Base-by-base conservation (phyloP, 2,113 vertebrate species). In the Equus przewalskii region DNA sequence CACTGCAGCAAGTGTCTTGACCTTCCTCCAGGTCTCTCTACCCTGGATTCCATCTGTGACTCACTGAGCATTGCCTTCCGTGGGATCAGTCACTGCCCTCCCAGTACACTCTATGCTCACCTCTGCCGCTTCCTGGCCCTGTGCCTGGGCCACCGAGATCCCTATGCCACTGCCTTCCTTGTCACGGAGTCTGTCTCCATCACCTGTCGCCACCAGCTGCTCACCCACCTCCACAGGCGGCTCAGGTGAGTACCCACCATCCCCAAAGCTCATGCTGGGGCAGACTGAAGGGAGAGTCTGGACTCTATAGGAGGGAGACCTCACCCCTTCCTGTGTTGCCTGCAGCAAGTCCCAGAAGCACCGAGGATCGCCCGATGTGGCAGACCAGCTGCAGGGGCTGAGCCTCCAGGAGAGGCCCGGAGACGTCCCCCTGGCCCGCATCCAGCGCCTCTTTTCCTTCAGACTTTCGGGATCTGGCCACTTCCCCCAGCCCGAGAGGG, bases 161-260 rank as follows among this genome's bases (percentile, higher is more conserved):
- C 98, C 1, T 30, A 98, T 41, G 97, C 98, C 81, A 99, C 99
- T 0, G 99, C 99, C 0, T 99, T 98, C 98, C 98, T 99, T 1
- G 99, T 99, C 60, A 96, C 98, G 0, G 99, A 99, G 97, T 99
- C 99, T 0, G 92, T 99, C 54, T 99, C 99, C 1, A 88, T 99
- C 98, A 99, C 99, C 41, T 98, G 98, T 44, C 99, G 99, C 9
- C 99, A 99, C 95, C 99, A 99, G 92, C 99, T 99, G 82, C 98
- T 99, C 91, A 98, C 99, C 6, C 98, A 99, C 92, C 93, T 99
- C 84, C 98, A 99, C 97, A 99, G 97, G 92, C 99, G 98, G 97
- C 98, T 99, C 15, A 98, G 98, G 99, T 99, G 97, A 98, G 99
- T 70, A 49, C 18, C 86, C 3, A 9, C 44, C 15, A 4, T 54